Conservation (phyloP, 2,113 vertebrate species). For the Ellobius talpinus region DNA sequence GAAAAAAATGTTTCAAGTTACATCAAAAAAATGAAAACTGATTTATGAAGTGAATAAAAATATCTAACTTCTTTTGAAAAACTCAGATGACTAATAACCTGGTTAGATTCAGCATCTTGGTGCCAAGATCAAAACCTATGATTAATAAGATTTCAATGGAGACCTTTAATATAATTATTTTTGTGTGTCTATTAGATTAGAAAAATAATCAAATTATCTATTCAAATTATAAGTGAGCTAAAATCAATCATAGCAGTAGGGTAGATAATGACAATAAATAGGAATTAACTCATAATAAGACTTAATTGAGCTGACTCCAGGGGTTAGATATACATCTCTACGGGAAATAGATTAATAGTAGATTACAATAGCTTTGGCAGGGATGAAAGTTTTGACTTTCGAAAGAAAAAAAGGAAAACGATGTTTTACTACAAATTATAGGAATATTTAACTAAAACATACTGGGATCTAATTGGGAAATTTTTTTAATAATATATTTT, state of each 20-base stretch:
- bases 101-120: background rate
- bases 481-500: constrained; percentile 1
- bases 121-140: background rate
- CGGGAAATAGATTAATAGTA: constrained; percentile 70
- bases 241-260: constrained; percentile 76
- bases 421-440: constrained; percentile 28
- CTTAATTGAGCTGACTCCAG: constrained; percentile 75
- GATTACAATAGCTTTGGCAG: background rate
- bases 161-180: constrained; percentile 70
- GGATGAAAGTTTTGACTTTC: constrained; percentile 55
- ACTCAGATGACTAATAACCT: background rate
- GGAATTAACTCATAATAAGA: constrained; percentile 74
- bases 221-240: constrained; percentile 61
- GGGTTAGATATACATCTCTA: constrained; percentile 70
- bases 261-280: constrained; percentile 69
- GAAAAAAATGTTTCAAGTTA: background rate
- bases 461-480: background rate
- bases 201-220: constrained; percentile 71
- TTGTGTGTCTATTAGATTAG: constrained; percentile 69
- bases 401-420: constrained; percentile 37
- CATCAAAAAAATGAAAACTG: background rate
- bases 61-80: constrained; percentile 19
- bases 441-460: constrained; percentile 39
- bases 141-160: constrained; percentile 52
- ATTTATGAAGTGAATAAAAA: background rate